Conservation (phyloP, 1,140 invertebrate genomes). For the Halictus rubicundus region DNA sequence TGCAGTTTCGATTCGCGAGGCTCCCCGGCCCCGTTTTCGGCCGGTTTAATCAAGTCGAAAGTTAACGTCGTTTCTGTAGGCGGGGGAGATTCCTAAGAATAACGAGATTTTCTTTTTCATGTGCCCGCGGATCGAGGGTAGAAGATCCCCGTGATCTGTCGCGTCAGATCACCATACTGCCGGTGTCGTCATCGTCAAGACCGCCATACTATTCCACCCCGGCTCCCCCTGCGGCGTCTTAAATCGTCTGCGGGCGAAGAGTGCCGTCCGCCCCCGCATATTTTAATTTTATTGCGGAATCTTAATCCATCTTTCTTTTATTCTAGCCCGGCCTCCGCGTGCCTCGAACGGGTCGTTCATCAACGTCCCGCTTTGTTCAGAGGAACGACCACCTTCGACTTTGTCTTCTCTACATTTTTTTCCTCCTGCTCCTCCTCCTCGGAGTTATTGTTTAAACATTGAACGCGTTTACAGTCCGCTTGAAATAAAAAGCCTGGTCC, state of each 20-base stretch:
- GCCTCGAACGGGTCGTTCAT: conserved; percentile 23
- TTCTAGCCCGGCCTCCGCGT: not conserved
- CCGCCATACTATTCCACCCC: no score
- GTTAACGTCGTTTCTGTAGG: not conserved
- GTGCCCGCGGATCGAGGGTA: not conserved
- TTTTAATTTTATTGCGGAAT: conserved; percentile 32
- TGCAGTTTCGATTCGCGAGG: no score
- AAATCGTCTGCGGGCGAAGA: not conserved
- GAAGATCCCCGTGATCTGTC: conserved; percentile 6
- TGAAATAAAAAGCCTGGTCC: not conserved
- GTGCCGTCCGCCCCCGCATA: conserved; percentile 9
- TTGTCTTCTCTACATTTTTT: not conserved
- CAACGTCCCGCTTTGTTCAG: conserved; percentile 12
- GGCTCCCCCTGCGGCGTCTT: not conserved
- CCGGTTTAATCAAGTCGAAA: conserved; percentile 30
- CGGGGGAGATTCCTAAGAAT: conserved; percentile 12
- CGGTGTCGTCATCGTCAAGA: conserved; percentile 25
- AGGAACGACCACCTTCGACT: not conserved
- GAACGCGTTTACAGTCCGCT: not conserved
- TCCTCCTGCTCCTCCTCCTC: not conserved
- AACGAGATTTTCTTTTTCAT: not conserved
- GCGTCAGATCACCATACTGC: not conserved
- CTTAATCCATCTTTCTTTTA: conserved; percentile 16
- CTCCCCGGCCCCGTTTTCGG: not conserved
- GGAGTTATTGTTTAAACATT: not conserved